These are phyloP conservation scores for Antrozous pallidus DNA, from an alignment of 2,797 vertebrate species.

Conservation along the genomic window DNA sequence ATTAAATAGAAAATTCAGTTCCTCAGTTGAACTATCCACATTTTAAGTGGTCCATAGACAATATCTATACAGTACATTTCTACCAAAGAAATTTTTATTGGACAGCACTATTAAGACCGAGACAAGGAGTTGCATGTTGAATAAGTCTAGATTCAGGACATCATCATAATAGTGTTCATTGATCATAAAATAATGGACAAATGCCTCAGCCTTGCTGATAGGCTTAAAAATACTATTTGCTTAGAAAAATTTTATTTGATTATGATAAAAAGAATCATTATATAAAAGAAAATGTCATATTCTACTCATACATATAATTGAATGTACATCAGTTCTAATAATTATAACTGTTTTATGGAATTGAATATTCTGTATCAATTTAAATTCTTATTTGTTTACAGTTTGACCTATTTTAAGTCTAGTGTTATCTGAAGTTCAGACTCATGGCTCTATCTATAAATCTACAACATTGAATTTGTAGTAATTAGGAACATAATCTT, in stretches of 20 bases:
- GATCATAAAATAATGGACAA: conserved; percentile 29
- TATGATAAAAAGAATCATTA: conserved; percentile 32
- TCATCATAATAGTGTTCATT: not conserved
- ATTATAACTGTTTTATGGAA: conserved; percentile 39
- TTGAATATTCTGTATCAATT: conserved; percentile 13
- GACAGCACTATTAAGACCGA: not conserved
- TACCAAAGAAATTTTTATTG: not conserved
- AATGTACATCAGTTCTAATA: conserved; percentile 17
- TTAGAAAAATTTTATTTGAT: conserved; percentile 10
- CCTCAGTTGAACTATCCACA: not conserved
- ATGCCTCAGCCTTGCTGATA: not conserved
- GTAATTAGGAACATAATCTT: conserved; percentile 27
- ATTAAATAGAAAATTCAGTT: conserved; percentile 25
- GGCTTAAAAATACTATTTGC: conserved; percentile 25
- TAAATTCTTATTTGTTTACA: conserved; percentile 44
- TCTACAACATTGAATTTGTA: not conserved
- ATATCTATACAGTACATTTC: conserved; percentile 13
- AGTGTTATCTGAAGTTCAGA: conserved; percentile 23
- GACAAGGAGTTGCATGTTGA: not conserved
- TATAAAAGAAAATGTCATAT: too few species aligned
- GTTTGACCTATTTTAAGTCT: conserved; percentile 8
- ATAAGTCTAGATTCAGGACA: not conserved
- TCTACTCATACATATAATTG: not conserved
- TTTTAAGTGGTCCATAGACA: conserved; percentile 30
- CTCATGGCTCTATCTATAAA: not conserved